Percentiles rank a stretch among this genome's conserved stretches.
These are phyloP conservation scores for Calliopsis andreniformis DNA, from an alignment of 1,140 invertebrate genomes.

Conservation along the genomic window DNA sequence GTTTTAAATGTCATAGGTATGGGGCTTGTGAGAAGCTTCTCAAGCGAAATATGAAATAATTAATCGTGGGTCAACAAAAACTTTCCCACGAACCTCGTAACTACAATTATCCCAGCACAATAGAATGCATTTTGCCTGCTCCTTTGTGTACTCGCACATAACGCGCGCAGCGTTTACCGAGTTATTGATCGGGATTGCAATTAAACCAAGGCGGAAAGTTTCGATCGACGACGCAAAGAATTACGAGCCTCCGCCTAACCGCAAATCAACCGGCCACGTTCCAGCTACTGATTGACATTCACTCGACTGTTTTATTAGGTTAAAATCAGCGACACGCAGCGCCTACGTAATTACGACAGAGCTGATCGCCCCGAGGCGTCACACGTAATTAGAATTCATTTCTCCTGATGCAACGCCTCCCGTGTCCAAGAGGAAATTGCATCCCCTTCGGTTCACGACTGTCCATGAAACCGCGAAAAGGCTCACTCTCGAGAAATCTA, in stretches of 20 bases:
- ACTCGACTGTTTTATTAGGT: constrained; percentile 61
- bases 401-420: constrained; percentile 39
- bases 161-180: neutral
- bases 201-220: constrained; percentile 6
- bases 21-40: no score
- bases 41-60: no score
- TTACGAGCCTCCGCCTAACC: constrained; percentile 1
- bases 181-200: constrained; percentile 26
- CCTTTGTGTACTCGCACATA: neutral
- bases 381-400: constrained; percentile 65
- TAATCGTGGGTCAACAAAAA: neutral
- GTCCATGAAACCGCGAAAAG: neutral
- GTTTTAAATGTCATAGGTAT: no score
- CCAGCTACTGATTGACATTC: constrained; percentile 5
- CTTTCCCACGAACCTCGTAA: constrained; percentile 7
- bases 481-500: neutral
- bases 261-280: constrained; percentile 27
- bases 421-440: constrained; percentile 30
- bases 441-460: neutral
- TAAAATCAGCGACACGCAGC: constrained; percentile 39
- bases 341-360: constrained; percentile 55
- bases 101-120: neutral
- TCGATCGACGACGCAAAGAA: constrained; percentile 18
- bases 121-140: neutral
- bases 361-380: constrained; percentile 63